phyloP scores from a whole-genome alignment of 1,140 invertebrate genomes.

The Periplaneta americana region DNA sequence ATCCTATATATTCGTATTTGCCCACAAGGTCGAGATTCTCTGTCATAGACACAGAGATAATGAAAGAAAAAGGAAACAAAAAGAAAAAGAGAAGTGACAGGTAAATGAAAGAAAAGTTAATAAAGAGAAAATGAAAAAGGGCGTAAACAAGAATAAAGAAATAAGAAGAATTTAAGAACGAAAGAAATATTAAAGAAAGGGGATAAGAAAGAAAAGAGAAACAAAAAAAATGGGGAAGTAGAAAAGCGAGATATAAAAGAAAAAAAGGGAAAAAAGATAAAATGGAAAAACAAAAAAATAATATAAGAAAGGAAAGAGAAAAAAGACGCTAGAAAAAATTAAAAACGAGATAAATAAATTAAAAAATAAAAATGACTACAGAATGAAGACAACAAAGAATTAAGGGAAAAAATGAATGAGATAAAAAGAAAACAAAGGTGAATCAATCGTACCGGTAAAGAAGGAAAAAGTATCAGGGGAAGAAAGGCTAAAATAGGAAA shows the following conservation, averaged over 20 bases:
- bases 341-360: not conserved
- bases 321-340: not conserved
- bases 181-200: not conserved
- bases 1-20: too few species aligned
- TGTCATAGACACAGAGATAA: too few species aligned
- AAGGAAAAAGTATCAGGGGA: too few species aligned
- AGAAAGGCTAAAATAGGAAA: too few species aligned
- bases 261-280: not conserved
- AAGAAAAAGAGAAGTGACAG: not conserved
- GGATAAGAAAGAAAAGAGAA: not conserved
- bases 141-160: not conserved
- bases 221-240: too few species aligned
- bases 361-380: too few species aligned
- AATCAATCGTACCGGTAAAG: too few species aligned
- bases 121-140: not conserved
- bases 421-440: too few species aligned
- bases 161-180: not conserved
- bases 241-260: not conserved
- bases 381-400: too few species aligned
- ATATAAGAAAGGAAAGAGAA: not conserved
- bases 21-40: too few species aligned
- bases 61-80: not conserved
- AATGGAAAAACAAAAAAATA: not conserved
- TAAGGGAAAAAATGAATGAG: too few species aligned
- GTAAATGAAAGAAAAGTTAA: not conserved